Percentiles rank a stretch among this genome's conserved stretches.
Conservation (phyloP, 1,140 invertebrate genomes). For the Drosophila carrolli region DNA sequence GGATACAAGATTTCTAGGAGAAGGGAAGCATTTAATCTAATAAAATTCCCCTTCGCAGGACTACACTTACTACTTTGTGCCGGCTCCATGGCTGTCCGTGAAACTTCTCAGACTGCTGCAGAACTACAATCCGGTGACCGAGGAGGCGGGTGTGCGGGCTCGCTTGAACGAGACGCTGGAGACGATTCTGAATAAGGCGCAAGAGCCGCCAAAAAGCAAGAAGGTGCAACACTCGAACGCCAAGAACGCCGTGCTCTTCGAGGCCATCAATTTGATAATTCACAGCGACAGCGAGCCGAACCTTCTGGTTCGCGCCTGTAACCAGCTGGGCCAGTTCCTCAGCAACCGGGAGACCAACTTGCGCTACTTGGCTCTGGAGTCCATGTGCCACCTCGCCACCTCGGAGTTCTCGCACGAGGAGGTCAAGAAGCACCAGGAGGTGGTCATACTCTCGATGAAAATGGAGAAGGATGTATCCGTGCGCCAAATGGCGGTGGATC, state of each 20-base stretch:
- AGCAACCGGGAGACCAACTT: constrained; percentile 99
- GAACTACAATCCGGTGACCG: constrained; percentile 98
- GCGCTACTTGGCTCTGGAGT: constrained; percentile 98
- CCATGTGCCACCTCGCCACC: constrained; percentile 99
- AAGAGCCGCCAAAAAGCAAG: constrained; percentile 99
- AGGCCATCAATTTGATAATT: constrained; percentile 99
- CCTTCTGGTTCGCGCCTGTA: constrained; percentile 98
- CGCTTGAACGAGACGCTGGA: constrained; percentile 99
- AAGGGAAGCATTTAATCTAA: background rate
- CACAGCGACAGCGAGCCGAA: constrained; percentile 99
- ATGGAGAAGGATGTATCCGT: constrained; percentile 99
- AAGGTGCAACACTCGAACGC: constrained; percentile 99
- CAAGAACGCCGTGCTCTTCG: constrained; percentile 99
- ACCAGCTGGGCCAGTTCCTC: constrained; percentile 99
- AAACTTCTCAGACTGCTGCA: constrained; percentile 98
- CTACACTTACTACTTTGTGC: constrained; percentile 99
- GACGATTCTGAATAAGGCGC: constrained; percentile 99
- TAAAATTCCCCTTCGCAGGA: constrained; percentile 86
- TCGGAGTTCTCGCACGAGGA: constrained; percentile 99
- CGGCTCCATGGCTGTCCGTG: constrained; percentile 99
- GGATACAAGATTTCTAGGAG: background rate
- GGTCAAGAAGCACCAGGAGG: constrained; percentile 99
- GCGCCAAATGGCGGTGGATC: constrained; percentile 98
- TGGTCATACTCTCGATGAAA: constrained; percentile 99
- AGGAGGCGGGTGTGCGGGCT: constrained; percentile 97